These are phyloP conservation scores for Pantherophis vulpinus DNA, from an alignment of 2,797 vertebrate species.

Conservation along the genomic window DNA sequence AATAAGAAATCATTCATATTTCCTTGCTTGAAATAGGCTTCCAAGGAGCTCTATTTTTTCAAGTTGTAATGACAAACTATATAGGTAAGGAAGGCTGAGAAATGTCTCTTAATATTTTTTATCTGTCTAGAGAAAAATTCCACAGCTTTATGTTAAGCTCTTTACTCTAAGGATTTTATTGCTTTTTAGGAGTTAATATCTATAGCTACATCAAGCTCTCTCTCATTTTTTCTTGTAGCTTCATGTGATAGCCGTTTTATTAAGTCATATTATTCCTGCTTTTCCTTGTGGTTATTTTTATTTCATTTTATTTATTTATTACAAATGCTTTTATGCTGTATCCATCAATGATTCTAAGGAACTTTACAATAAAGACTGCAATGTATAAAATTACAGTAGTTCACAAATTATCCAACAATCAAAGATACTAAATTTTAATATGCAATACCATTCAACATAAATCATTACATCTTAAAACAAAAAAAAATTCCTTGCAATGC, in stretches of 20 bases:
- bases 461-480: not conserved
- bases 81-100: constrained; percentile 31
- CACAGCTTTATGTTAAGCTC: constrained; percentile 23
- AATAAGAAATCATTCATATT: not conserved
- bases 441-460: not conserved
- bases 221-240: constrained; percentile 1
- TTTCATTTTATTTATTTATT: not conserved
- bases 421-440: not conserved
- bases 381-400: not conserved
- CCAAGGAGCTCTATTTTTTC: not conserved
- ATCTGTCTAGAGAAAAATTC: not conserved
- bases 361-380: not conserved
- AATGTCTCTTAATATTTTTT: constrained; percentile 17
- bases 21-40: not conserved
- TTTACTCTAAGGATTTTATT: constrained; percentile 37
- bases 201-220: constrained; percentile 17
- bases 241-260: not conserved
- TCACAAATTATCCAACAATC: not conserved
- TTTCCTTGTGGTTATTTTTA: not conserved
- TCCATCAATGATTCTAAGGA: not conserved
- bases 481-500: not conserved
- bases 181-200: not conserved
- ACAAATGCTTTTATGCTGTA: not conserved
- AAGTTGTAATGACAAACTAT: constrained; percentile 13
- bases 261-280: not conserved